Percentiles rank a stretch among this genome's conserved stretches.
These are phyloP conservation scores for Peromyscus maniculatus DNA, from an alignment of 2,113 vertebrate genomes.

Conservation along the genomic window DNA sequence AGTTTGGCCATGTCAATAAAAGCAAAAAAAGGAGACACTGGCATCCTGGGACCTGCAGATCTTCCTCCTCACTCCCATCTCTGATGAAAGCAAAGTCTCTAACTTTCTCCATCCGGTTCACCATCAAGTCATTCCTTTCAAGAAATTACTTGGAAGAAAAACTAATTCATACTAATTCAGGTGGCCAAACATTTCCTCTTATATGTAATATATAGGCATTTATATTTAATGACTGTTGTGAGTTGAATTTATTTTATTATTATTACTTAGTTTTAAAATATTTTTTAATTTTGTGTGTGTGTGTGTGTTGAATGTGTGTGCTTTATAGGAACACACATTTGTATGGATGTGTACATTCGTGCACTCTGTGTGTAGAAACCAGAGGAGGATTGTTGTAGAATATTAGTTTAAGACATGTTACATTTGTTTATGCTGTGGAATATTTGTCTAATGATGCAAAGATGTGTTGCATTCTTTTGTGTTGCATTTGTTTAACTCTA, in stretches of 20 bases:
- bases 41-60: neutral
- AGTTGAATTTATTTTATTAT: neutral
- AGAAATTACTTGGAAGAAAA: neutral
- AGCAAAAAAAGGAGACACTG: neutral
- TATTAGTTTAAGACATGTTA: neutral
- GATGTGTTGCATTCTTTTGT: neutral
- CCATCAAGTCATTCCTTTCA: neutral
- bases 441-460: neutral
- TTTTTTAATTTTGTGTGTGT: neutral
- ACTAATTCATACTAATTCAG: neutral
- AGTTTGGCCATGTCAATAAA: neutral
- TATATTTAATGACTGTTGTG: neutral
- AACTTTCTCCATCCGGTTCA: constrained; percentile 26
- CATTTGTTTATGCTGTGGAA: neutral
- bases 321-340: neutral
- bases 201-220: neutral
- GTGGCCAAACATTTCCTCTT: neutral
- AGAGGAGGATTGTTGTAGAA: neutral
- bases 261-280: neutral
- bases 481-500: neutral
- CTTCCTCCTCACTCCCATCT: neutral
- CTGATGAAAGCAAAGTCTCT: neutral
- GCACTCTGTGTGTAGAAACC: neutral
- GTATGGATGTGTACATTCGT: neutral
- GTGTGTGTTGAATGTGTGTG: neutral